These are phyloP conservation scores for Pampus argenteus DNA, from an alignment of 2,797 vertebrate species.

Conservation along the genomic window DNA sequence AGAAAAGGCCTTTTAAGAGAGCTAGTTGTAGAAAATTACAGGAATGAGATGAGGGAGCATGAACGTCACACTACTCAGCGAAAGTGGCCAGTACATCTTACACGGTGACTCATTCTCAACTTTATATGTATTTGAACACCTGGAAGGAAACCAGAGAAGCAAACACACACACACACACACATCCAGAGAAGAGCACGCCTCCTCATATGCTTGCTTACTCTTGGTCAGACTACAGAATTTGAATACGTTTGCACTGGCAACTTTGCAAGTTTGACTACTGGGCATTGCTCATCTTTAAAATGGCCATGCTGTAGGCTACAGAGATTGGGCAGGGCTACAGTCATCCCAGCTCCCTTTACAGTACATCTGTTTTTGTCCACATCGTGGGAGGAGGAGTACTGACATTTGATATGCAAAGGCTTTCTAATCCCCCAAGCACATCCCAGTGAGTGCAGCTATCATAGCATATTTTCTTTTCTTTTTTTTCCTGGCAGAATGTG, in stretches of 20 bases:
- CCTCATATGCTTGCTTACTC: conserved; percentile 11
- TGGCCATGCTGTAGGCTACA: conserved; percentile 42
- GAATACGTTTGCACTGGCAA: conserved; percentile 14
- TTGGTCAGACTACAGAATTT: conserved; percentile 7
- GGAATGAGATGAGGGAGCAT: conserved; percentile 22
- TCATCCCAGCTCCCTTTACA: conserved; percentile 41
- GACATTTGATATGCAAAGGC: conserved; percentile 77
- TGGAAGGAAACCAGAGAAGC: conserved; percentile 28
- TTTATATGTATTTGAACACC: conserved; percentile 25
- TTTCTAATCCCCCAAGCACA: conserved; percentile 62
- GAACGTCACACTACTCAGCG: conserved; percentile 19
- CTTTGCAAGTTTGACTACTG: conserved; percentile 26
- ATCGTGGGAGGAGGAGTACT: conserved; percentile 71
- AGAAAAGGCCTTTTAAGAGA: conserved; percentile 20
- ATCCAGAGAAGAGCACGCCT: not conserved
- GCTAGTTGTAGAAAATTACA: conserved; percentile 60
- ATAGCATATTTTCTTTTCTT: conserved; percentile 42
- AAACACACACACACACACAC: conserved; percentile 10
- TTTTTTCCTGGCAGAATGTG: conserved; percentile 47
- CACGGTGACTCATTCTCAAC: conserved; percentile 47
- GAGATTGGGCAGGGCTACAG: conserved; percentile 30
- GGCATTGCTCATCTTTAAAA: conserved; percentile 51
- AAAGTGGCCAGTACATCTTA: conserved; percentile 13
- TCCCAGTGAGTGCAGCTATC: conserved; percentile 48
- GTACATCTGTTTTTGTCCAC: conserved; percentile 69